A percentile compares a stretch with the other conserved stretches of the same genome.
These are phyloP conservation scores for Vanessa atalanta DNA, from an alignment of 1,140 invertebrate genomes.

Conservation along the genomic window DNA sequence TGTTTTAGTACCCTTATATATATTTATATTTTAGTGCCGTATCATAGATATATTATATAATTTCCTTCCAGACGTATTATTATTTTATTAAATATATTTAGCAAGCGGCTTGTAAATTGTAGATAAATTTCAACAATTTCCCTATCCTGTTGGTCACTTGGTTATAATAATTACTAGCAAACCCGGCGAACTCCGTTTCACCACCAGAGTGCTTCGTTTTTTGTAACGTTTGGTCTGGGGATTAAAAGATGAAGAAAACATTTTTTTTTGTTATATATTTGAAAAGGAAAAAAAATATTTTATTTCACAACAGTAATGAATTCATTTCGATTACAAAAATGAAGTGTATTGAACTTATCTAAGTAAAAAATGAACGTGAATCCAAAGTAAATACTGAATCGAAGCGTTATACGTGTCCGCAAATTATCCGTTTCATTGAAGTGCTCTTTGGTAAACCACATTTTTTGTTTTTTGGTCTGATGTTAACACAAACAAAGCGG, in stretches of 20 bases:
- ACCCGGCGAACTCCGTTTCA: slow-evolving; percentile 35
- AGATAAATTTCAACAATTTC: no score
- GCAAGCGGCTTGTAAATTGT: no score
- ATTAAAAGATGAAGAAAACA: slow-evolving; percentile 37
- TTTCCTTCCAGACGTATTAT: no score
- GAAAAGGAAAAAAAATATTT: slow-evolving; percentile 40
- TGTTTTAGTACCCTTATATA: neutral
- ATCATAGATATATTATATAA: no score
- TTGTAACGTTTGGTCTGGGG: slow-evolving; percentile 40
- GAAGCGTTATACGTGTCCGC: slow-evolving; percentile 32
- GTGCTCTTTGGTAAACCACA: slow-evolving; percentile 71
- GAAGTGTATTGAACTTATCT: slow-evolving; percentile 43
- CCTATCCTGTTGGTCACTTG: no score
- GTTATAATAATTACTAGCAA: slow-evolving; percentile 5
- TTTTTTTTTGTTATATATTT: slow-evolving; percentile 44
- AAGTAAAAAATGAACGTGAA: slow-evolving; percentile 35
- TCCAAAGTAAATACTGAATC: slow-evolving; percentile 35
- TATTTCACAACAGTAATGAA: slow-evolving; percentile 48
- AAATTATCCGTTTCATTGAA: slow-evolving; percentile 19
- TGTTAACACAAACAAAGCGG: slow-evolving; percentile 65
- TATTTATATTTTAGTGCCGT: no score
- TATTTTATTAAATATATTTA: no score
- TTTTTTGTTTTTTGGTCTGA: slow-evolving; percentile 76
- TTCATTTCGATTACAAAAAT: slow-evolving; percentile 48
- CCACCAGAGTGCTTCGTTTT: slow-evolving; percentile 42